phyloP scores from a whole-genome alignment of 2,113 vertebrate species.

The Osmerus eperlanus region DNA sequence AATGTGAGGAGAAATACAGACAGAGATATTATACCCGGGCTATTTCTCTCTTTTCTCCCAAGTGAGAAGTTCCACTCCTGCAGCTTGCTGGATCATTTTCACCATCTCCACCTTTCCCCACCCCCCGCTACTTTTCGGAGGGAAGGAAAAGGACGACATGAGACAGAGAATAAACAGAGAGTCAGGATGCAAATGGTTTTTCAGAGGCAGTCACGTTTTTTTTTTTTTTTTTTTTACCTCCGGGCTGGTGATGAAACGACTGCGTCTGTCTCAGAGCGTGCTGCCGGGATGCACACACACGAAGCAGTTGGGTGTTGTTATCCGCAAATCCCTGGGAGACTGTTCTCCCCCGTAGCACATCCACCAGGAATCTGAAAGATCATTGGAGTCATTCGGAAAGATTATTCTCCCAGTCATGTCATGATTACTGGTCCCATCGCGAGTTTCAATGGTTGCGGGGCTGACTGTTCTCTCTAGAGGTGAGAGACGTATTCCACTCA shows the following conservation, averaged over 20 bases:
- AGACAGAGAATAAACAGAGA: not conserved
- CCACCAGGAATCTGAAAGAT: not conserved
- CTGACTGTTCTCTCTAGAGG: too few relatives aligned
- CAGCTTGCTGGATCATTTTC: not conserved
- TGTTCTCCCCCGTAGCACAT: not conserved
- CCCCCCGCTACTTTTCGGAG: not conserved
- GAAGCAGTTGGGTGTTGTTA: not conserved
- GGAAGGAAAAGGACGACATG: not conserved
- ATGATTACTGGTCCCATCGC: not conserved
- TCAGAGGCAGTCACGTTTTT: not conserved
- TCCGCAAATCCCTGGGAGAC: not conserved
- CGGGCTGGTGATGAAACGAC: too few relatives aligned
- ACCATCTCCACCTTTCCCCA: not conserved
- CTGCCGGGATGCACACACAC: too few relatives aligned
- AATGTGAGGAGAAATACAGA: not conserved
- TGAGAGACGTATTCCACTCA: too few relatives aligned
- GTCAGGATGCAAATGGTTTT: constrained; percentile 1
- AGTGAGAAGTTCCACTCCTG: not conserved
- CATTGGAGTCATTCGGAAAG: not conserved
- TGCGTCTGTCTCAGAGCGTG: too few relatives aligned
- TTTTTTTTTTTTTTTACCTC: not conserved
- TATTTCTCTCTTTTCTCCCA: not conserved
- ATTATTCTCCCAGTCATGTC: not conserved
- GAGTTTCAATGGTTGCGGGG: not conserved
- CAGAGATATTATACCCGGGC: not conserved